Conservation (phyloP, 2,113 vertebrate genomes). For the Peromyscus leucopus region DNA sequence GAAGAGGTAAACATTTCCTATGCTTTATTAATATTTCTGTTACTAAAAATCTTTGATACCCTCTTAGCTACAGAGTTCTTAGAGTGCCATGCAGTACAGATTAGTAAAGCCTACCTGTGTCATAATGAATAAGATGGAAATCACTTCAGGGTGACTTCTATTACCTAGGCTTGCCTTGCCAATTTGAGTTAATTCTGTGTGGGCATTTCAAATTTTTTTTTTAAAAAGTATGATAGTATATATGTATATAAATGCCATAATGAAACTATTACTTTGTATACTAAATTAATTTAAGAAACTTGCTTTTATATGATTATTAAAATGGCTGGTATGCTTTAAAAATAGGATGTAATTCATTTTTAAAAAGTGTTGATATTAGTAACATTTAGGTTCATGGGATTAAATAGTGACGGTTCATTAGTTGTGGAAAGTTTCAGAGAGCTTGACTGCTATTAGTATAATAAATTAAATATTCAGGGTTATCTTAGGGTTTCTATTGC, state of each 20-base stretch:
- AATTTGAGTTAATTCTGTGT: conserved; percentile 40
- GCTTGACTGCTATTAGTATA: conserved; percentile 32
- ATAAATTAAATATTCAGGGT: neutral
- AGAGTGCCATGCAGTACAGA: neutral
- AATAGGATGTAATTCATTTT: conserved; percentile 25
- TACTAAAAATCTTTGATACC: neutral
- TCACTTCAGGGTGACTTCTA: neutral
- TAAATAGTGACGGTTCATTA: conserved; percentile 24
- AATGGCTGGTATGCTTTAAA: conserved; percentile 20
- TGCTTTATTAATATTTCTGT: neutral
- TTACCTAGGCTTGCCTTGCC: conserved; percentile 9
- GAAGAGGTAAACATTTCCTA: conserved; percentile 91
- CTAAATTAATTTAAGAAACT: neutral
- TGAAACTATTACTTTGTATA: neutral
- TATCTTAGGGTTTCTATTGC: no score
- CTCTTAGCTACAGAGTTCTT: neutral
- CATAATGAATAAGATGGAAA: neutral
- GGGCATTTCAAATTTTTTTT: conserved; percentile 38
- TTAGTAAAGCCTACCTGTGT: neutral
- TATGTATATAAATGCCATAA: neutral
- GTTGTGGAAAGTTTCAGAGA: conserved; percentile 29
- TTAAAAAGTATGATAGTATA: neutral
- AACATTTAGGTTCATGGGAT: conserved; percentile 5
- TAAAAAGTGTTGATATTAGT: neutral
- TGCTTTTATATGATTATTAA: conserved; percentile 10